These are phyloP conservation scores for Heterohyrax brucei DNA, from an alignment of 2,797 vertebrate genomes.

Conservation along the genomic window DNA sequence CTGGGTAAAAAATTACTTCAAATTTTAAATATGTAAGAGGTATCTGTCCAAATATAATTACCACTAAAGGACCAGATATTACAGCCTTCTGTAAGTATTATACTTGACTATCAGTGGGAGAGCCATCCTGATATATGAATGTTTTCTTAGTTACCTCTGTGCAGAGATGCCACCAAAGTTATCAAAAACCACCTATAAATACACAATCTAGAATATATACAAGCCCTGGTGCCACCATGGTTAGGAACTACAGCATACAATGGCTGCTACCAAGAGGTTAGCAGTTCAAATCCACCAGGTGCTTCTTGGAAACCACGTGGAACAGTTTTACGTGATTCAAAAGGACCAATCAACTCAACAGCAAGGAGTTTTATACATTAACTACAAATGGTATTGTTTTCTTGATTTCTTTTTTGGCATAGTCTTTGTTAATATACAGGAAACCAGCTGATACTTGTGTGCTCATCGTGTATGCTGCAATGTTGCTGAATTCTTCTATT, in stretches of 20 bases:
- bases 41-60: constrained; percentile 44
- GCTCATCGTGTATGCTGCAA: background rate
- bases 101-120: constrained; percentile 27
- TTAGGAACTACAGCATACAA: too few species aligned
- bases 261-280: too few species aligned
- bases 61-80: background rate
- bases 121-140: constrained; percentile 36
- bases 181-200: constrained; percentile 84
- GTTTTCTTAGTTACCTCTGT: constrained; percentile 38
- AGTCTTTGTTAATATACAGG: background rate
- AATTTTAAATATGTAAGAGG: constrained; percentile 3
- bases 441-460: background rate
- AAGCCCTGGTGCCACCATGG: too few species aligned
- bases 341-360: too few species aligned
- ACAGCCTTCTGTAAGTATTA: background rate
- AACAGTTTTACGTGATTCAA: too few species aligned
- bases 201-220: constrained; percentile 83
- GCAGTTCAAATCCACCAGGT: too few species aligned
- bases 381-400: background rate
- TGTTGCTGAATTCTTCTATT: background rate
- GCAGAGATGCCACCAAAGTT: constrained; percentile 66
- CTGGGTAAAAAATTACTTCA: constrained; percentile 37
- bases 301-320: too few species aligned
- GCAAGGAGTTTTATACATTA: background rate
- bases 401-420: background rate